These are phyloP conservation scores for Allobates femoralis DNA, from an alignment of 2,797 vertebrate genomes.

Conservation along the genomic window DNA sequence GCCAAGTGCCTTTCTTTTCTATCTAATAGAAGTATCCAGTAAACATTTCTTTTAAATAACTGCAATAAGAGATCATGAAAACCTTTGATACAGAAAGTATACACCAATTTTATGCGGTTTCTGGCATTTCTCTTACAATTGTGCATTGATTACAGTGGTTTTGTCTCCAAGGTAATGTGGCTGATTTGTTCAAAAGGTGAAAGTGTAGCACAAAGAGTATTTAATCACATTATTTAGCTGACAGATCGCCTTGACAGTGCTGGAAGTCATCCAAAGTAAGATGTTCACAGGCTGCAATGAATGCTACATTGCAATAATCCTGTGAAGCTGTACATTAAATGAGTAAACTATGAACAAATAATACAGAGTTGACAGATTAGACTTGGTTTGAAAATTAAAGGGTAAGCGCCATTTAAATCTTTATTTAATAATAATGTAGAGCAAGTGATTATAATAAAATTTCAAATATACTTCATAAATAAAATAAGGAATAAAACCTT, in stretches of 20 bases:
- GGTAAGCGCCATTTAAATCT: too few relatives aligned
- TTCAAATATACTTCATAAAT: too few relatives aligned
- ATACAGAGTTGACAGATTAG: neutral
- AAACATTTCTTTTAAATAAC: too few relatives aligned
- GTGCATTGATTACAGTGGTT: slow-evolving; percentile 49
- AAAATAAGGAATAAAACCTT: too few relatives aligned
- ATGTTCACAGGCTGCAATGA: neutral
- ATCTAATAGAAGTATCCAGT: too few relatives aligned
- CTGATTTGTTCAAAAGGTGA: slow-evolving; percentile 56
- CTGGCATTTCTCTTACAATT: slow-evolving; percentile 36
- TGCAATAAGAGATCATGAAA: too few relatives aligned
- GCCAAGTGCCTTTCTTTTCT: too few relatives aligned
- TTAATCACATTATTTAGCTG: slow-evolving; percentile 49
- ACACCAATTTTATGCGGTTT: too few relatives aligned
- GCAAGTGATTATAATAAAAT: too few relatives aligned
- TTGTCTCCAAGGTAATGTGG: slow-evolving; percentile 46
- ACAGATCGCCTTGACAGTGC: neutral
- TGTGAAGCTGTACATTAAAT: neutral
- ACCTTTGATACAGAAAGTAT: too few relatives aligned
- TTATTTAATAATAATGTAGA: too few relatives aligned
- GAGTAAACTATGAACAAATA: neutral
- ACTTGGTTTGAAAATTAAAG: neutral
- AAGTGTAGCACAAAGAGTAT: slow-evolving; percentile 13
- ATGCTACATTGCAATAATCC: neutral
- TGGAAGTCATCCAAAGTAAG: neutral